These are phyloP conservation scores for Oenanthe oenanthe DNA, from an alignment of 2,113 vertebrate genomes.

Conservation along the genomic window DNA sequence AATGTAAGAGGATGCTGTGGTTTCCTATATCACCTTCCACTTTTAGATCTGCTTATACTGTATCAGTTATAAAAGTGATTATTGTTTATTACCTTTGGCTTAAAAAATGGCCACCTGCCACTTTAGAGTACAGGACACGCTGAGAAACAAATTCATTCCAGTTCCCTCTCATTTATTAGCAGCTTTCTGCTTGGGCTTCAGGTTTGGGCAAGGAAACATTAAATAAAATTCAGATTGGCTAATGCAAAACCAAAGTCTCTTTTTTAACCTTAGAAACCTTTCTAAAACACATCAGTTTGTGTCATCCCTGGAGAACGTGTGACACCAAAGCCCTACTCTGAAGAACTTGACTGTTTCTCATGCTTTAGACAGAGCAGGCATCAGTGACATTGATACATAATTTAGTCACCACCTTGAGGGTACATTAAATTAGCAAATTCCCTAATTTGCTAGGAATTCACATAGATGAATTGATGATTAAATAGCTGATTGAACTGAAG, in stretches of 20 bases:
- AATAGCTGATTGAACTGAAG: constrained; percentile 55
- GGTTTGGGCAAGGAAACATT: neutral
- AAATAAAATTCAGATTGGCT: neutral
- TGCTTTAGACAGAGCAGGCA: neutral
- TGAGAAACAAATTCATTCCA: neutral
- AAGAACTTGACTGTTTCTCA: neutral
- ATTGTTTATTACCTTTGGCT: neutral
- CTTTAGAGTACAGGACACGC: neutral
- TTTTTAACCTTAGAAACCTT: neutral
- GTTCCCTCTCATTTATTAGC: neutral
- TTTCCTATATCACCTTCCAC: neutral
- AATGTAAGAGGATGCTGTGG: neutral
- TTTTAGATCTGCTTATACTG: neutral
- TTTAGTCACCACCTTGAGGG: constrained; percentile 64
- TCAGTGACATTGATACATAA: constrained; percentile 55
- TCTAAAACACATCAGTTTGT: neutral
- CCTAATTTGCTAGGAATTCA: constrained; percentile 59
- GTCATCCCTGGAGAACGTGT: neutral
- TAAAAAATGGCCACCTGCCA: neutral
- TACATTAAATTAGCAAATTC: constrained; percentile 61
- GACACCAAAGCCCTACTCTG: neutral
- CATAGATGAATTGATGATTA: constrained; percentile 61
- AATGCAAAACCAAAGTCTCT: neutral
- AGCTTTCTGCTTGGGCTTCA: neutral
- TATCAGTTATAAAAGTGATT: neutral